Conservation (phyloP, 1,140 invertebrate species). For the Batillaria attramentaria region DNA sequence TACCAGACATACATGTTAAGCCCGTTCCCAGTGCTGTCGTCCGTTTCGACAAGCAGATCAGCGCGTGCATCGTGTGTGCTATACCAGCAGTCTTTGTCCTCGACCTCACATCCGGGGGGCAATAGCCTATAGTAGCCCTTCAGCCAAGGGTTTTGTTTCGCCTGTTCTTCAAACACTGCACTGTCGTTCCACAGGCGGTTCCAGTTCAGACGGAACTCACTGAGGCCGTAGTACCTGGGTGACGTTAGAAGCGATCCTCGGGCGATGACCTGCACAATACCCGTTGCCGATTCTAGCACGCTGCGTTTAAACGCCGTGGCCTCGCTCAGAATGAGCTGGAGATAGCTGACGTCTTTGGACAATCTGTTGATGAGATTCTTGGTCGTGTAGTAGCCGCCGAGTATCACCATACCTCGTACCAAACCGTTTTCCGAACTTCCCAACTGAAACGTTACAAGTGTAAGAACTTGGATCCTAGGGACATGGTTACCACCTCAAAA, state of each 20-base stretch:
- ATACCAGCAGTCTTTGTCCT: not conserved
- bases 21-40: no score
- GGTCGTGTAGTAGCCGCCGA: not conserved
- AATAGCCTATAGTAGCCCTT: not conserved
- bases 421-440: no score
- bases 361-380: constrained; percentile 4
- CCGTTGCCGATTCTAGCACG: not conserved
- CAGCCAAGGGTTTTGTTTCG: constrained; percentile 1
- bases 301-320: not conserved
- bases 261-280: not conserved
- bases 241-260: not conserved
- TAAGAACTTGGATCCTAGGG: no score
- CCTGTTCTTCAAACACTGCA: not conserved
- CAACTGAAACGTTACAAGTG: no score
- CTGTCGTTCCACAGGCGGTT: constrained; percentile 9
- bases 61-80: no score
- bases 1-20: no score
- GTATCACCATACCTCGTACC: not conserved
- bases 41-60: no score
- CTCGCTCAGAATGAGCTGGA: constrained; percentile 21
- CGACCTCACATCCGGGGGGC: not conserved
- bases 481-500: no score
- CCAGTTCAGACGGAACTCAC: constrained; percentile 10
- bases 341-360: not conserved
- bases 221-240: not conserved